phyloP scores from a whole-genome alignment of 2,888 invertebrate species.

The Acleris sparsana region DNA sequence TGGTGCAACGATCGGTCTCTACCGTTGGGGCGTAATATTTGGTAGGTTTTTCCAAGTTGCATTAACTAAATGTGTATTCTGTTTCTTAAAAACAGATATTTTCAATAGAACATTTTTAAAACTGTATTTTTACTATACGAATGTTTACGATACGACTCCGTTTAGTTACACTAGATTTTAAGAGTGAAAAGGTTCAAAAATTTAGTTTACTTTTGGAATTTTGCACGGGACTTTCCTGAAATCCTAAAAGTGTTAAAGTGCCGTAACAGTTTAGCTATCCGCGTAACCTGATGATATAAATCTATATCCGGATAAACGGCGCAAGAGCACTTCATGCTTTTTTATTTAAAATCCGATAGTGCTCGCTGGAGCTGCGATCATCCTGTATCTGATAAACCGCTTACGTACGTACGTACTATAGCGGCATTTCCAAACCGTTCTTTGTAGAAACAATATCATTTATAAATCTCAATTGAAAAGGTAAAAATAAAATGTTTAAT shows the following conservation, averaged over 20 bases:
- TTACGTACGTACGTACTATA: conserved; percentile 17
- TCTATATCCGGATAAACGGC: conserved; percentile 25
- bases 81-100: too few species aligned
- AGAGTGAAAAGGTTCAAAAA: too few species aligned
- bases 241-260: conserved; percentile 7
- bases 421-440: background rate
- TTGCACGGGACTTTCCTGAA: background rate
- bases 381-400: conserved; percentile 33
- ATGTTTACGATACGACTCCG: too few species aligned
- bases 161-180: too few species aligned
- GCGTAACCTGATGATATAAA: conserved; percentile 24
- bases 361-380: conserved; percentile 23
- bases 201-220: too few species aligned
- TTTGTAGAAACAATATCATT: background rate
- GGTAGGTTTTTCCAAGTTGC: too few species aligned
- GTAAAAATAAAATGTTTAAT: too few species aligned
- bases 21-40: too few species aligned
- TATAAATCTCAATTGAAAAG: background rate
- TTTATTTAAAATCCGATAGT: conserved; percentile 24
- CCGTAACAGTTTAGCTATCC: background rate
- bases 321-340: conserved; percentile 23
- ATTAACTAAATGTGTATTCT: too few species aligned
- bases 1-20: too few species aligned
- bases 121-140: too few species aligned
- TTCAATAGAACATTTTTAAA: too few species aligned